Evolutionary conservation across 2,888 invertebrate species (phyloP).

Genomic region (Drosophila barbarae): DNA sequence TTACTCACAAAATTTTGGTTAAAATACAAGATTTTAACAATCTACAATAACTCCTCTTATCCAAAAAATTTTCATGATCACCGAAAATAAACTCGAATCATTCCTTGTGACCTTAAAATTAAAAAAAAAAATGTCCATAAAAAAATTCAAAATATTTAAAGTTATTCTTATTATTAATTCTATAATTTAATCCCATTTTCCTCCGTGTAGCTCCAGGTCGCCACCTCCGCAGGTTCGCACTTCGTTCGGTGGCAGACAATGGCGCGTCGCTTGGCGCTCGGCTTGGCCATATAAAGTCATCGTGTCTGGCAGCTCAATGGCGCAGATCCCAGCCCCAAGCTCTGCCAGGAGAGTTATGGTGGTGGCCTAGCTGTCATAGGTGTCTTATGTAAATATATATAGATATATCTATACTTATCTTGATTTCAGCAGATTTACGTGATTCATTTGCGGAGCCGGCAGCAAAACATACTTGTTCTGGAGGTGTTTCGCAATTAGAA

Average conservation of each 20-base stretch:
- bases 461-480: conserved; percentile 23
- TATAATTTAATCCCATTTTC: neutral
- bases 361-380: conserved; percentile 36
- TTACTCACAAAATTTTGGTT: too few species aligned
- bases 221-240: conserved; percentile 57
- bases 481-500: conserved; percentile 30
- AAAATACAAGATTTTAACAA: too few species aligned
- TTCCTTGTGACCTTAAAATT: neutral
- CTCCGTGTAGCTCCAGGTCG: conserved; percentile 26
- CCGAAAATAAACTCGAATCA: too few species aligned
- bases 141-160: neutral
- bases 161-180: neutral
- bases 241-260: conserved; percentile 42
- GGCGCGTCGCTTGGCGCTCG: conserved; percentile 51
- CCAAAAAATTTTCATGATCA: too few species aligned
- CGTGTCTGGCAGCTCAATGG: conserved; percentile 38
- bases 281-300: conserved; percentile 59
- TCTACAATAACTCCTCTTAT: too few species aligned
- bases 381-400: conserved; percentile 25
- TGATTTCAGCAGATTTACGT: conserved; percentile 36
- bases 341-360: conserved; percentile 27
- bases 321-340: conserved; percentile 15
- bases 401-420: conserved; percentile 16
- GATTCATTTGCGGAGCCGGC: conserved; percentile 33
- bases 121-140: too few species aligned